phyloP scores from a whole-genome alignment of 2,113 vertebrate genomes.

The Merops nubicus region DNA sequence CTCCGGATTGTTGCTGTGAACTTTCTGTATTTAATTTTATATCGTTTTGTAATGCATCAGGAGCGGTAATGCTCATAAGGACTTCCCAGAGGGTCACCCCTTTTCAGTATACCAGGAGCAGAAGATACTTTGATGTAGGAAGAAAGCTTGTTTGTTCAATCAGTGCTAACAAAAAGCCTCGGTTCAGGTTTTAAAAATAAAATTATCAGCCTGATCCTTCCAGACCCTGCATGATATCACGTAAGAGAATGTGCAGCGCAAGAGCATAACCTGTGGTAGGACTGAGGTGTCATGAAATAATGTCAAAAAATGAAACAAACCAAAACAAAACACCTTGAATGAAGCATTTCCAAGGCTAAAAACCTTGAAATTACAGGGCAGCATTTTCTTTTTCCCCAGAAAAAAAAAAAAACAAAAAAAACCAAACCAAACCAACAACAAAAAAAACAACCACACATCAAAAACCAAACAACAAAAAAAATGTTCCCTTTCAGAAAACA shows the following conservation, averaged over 20 bases:
- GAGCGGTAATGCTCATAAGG: constrained; percentile 13
- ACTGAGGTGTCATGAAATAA: neutral
- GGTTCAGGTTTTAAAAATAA: constrained; percentile 51
- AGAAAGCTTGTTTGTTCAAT: constrained; percentile 70
- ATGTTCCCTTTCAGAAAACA: neutral
- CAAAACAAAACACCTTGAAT: constrained; percentile 1
- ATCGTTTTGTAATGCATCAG: constrained; percentile 19
- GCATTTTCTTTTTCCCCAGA: neutral
- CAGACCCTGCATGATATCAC: neutral
- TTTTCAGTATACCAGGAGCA: constrained; percentile 47
- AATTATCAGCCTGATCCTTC: constrained; percentile 34
- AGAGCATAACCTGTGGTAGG: constrained; percentile 7
- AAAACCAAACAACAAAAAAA: neutral
- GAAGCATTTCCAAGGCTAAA: neutral
- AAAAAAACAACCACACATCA: neutral
- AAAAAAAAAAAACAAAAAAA: neutral
- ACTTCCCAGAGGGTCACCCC: constrained; percentile 56
- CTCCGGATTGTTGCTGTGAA: constrained; percentile 23
- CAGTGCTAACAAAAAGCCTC: constrained; percentile 43
- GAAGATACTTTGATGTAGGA: constrained; percentile 55
- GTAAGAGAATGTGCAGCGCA: neutral
- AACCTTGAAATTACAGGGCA: constrained; percentile 3
- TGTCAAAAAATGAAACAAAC: constrained; percentile 33
- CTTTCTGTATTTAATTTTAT: constrained; percentile 51
- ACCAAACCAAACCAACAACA: neutral